Percentiles rank a stretch among this genome's conserved stretches.
Evolutionary conservation across 2,113 vertebrate species (phyloP).

Genomic region (Alethe castanea): DNA sequence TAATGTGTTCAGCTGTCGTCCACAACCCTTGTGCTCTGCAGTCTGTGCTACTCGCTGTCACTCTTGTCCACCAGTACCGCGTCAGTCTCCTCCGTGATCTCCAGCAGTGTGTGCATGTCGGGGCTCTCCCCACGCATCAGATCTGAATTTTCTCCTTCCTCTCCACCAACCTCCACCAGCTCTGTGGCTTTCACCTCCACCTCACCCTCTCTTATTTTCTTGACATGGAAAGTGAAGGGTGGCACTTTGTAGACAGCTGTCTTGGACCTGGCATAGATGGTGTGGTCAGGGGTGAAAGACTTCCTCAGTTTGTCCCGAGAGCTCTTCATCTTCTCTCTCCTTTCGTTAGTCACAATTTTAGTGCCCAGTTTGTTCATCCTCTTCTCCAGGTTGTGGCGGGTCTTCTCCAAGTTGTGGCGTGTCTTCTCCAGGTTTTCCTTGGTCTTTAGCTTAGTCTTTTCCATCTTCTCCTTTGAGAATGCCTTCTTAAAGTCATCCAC

Average conservation of each 20-base stretch:
- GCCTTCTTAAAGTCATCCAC: conserved; percentile 96
- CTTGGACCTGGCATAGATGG: conserved; percentile 87
- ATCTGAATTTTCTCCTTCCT: conserved; percentile 80
- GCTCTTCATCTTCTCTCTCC: conserved; percentile 88
- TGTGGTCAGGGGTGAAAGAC: conserved; percentile 90
- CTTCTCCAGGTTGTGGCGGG: conserved; percentile 89
- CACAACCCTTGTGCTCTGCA: background rate
- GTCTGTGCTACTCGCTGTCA: conserved; percentile 73
- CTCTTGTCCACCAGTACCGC: conserved; percentile 85
- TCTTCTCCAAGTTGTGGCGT: conserved; percentile 94
- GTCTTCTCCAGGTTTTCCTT: conserved; percentile 96
- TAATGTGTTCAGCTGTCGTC: conserved; percentile 12
- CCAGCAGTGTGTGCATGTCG: conserved; percentile 82
- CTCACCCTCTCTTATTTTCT: conserved; percentile 93
- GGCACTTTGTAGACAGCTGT: conserved; percentile 93
- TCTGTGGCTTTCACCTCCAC: conserved; percentile 86
- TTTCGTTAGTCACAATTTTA: conserved; percentile 87
- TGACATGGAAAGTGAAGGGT: conserved; percentile 96
- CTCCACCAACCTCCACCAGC: conserved; percentile 84
- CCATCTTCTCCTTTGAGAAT: conserved; percentile 96
- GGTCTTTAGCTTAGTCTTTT: conserved; percentile 90
- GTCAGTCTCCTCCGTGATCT: conserved; percentile 87
- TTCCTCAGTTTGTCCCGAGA: conserved; percentile 93
- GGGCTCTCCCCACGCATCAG: conserved; percentile 86
- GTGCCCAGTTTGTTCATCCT: conserved; percentile 93